phyloP scores from a whole-genome alignment of 2,113 vertebrate genomes.

The Macaca mulatta region DNA sequence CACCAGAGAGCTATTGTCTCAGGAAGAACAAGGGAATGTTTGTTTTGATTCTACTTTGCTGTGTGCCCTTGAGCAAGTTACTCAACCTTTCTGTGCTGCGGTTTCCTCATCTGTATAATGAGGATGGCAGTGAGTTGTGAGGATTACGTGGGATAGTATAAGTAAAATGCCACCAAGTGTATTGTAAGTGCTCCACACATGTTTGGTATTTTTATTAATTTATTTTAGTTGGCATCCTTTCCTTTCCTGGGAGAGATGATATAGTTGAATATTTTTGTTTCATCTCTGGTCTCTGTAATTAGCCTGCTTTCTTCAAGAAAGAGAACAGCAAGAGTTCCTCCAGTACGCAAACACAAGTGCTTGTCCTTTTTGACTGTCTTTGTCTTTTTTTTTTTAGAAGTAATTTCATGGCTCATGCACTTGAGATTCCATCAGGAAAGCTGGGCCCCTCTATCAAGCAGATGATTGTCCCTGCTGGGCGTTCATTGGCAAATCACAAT shows the following conservation, averaged over 20 bases:
- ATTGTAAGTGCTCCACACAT: background rate
- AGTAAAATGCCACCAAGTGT: background rate
- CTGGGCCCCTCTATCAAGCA: constrained; percentile 83
- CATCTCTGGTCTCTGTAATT: constrained; percentile 28
- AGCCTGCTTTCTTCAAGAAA: constrained; percentile 63
- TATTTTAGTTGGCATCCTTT: background rate
- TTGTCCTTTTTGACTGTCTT: constrained; percentile 62
- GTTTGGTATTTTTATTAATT: background rate
- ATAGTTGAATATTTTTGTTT: constrained; percentile 49
- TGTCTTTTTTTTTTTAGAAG: constrained; percentile 81
- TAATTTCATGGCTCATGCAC: constrained; percentile 89
- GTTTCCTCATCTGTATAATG: background rate
- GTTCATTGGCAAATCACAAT: constrained; percentile 86
- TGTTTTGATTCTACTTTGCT: background rate
- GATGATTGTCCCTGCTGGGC: constrained; percentile 84
- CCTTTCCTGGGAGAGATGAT: constrained; percentile 36
- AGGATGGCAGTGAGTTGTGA: background rate
- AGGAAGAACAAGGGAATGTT: background rate
- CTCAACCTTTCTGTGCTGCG: constrained; percentile 5
- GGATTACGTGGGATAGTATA: background rate
- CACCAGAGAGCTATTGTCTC: background rate
- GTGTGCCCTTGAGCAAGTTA: background rate
- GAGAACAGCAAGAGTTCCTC: constrained; percentile 62
- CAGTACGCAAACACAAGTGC: background rate
- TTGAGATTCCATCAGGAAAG: constrained; percentile 88